These are phyloP conservation scores for Coenonympha glycerion DNA, from an alignment of 2,888 invertebrate species.

Conservation along the genomic window DNA sequence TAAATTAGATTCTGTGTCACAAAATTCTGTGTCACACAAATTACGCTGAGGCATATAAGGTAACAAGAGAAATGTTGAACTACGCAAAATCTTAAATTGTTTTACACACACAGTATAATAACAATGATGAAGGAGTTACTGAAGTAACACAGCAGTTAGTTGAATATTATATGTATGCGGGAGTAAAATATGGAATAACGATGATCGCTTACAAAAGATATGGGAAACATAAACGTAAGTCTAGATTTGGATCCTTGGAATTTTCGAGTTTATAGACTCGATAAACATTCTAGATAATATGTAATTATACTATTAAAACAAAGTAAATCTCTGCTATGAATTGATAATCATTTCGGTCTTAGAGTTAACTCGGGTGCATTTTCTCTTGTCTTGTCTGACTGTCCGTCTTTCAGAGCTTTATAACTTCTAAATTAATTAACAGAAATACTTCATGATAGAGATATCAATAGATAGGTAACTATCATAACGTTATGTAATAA, in stretches of 20 bases:
- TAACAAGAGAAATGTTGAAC: neutral
- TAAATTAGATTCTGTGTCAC: neutral
- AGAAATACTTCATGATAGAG: neutral
- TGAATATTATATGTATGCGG: neutral
- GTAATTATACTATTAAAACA: too few relatives aligned
- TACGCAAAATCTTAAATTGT: constrained; percentile 5
- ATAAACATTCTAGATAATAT: too few relatives aligned
- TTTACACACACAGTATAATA: neutral
- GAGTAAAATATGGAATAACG: neutral
- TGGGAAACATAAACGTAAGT: too few relatives aligned
- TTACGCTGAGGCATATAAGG: neutral
- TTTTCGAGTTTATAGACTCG: too few relatives aligned
- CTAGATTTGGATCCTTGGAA: too few relatives aligned
- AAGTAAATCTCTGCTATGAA: too few relatives aligned
- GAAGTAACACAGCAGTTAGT: neutral
- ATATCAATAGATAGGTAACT: neutral
- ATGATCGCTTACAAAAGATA: too few relatives aligned
- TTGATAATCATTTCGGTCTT: too few relatives aligned
- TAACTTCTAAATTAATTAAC: neutral
- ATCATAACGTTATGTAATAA: neutral
- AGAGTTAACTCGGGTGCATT: too few relatives aligned
- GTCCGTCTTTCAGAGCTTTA: too few relatives aligned
- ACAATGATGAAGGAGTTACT: neutral
- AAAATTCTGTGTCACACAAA: too few relatives aligned
- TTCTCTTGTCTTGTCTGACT: too few relatives aligned